phyloP scores from a whole-genome alignment of 1,140 invertebrate species.

The Saccostrea echinata region DNA sequence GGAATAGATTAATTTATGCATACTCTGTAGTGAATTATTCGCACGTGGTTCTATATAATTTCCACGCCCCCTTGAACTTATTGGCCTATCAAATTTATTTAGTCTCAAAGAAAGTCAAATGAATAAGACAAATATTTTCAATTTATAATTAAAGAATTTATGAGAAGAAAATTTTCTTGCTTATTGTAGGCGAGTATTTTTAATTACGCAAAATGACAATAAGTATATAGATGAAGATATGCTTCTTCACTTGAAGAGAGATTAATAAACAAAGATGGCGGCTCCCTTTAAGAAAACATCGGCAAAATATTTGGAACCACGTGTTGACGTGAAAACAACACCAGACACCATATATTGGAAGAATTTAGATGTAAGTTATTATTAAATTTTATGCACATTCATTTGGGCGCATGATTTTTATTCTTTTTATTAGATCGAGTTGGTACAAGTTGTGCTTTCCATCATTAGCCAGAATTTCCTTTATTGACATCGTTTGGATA shows the following conservation, averaged over 20 bases:
- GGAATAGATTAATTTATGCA: slow-evolving; percentile 75
- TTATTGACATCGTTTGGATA: neutral
- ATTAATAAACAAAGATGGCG: slow-evolving; percentile 71
- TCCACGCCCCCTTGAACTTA: slow-evolving; percentile 32
- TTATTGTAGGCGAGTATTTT: neutral
- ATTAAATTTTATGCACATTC: neutral
- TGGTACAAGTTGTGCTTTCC: neutral
- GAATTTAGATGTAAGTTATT: slow-evolving; percentile 69
- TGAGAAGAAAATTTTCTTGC: neutral
- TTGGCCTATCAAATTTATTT: slow-evolving; percentile 19
- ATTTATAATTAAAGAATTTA: neutral
- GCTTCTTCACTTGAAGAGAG: neutral
- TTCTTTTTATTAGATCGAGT: neutral
- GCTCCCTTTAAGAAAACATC: slow-evolving; percentile 77
- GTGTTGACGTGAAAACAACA: slow-evolving; percentile 84
- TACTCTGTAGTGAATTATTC: slow-evolving; percentile 26
- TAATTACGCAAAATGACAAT: neutral
- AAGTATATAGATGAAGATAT: neutral
- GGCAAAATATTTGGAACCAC: slow-evolving; percentile 69
- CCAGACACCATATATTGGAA: slow-evolving; percentile 92
- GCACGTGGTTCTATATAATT: slow-evolving; percentile 20
- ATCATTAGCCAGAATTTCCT: neutral
- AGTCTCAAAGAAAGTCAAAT: neutral
- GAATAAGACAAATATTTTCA: neutral
- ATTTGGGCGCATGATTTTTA: neutral